Percentiles rank a stretch among this genome's conserved stretches.
Evolutionary conservation across 2,113 vertebrate species (phyloP).

Genomic region (Pseudonaja textilis): DNA sequence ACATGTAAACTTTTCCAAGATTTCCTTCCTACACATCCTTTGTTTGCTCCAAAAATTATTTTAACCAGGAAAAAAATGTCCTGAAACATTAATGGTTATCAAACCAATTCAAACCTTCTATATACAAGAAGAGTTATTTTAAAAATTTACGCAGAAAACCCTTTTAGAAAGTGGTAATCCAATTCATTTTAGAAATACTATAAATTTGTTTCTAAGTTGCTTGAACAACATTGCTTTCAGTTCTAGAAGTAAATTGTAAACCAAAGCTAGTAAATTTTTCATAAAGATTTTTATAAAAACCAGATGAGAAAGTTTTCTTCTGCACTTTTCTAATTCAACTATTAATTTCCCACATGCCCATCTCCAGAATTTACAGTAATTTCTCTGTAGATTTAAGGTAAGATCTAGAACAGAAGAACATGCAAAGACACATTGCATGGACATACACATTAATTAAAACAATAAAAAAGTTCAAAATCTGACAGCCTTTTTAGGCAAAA

Average conservation of each 20-base stretch:
- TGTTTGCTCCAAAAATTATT: background rate
- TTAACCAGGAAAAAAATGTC: constrained; percentile 14
- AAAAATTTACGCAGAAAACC: background rate
- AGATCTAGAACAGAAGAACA: background rate
- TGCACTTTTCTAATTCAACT: accelerated
- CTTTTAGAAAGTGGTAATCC: background rate
- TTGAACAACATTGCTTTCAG: background rate
- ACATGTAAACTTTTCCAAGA: background rate
- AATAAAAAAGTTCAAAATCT: background rate
- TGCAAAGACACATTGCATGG: background rate
- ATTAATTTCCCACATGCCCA: accelerated
- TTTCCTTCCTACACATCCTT: background rate
- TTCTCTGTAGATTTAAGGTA: background rate
- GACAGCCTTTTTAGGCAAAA: background rate
- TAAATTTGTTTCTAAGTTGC: background rate
- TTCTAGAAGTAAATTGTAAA: background rate
- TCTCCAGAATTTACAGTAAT: background rate
- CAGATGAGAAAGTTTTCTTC: background rate
- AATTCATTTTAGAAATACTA: constrained; percentile 1
- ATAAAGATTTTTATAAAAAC: background rate
- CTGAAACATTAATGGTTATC: background rate
- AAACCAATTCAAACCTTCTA: background rate
- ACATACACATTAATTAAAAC: background rate
- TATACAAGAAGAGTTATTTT: background rate
- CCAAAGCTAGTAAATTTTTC: background rate